Percentiles rank a stretch among this genome's conserved stretches.
phyloP scores from a whole-genome alignment of 2,888 invertebrate species.

The Diadegma fenestrale region DNA sequence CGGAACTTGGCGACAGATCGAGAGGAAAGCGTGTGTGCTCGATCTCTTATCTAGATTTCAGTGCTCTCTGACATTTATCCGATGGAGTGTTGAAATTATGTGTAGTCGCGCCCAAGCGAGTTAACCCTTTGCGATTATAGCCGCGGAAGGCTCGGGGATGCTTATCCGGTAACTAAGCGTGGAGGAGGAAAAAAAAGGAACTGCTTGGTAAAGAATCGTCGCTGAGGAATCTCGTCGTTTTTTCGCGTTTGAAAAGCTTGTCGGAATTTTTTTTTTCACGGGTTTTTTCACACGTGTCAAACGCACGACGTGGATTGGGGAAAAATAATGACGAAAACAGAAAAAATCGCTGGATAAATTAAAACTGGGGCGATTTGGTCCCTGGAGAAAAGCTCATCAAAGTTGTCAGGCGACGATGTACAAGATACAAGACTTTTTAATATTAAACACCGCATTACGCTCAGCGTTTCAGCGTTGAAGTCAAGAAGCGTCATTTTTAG shows the following conservation, averaged over 20 bases:
- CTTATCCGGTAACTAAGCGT: not conserved
- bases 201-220: not conserved
- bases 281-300: not conserved
- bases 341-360: constrained; percentile 31
- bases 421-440: constrained; percentile 21
- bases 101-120: constrained; percentile 2
- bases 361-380: not conserved
- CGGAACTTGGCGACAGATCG: constrained; percentile 48
- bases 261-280: not conserved
- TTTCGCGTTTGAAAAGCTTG: not conserved
- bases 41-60: constrained; percentile 22
- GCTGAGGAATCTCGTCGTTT: not conserved
- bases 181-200: not conserved
- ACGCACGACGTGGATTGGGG: not conserved
- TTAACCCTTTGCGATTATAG: constrained; percentile 1
- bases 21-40: constrained; percentile 39
- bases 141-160: not conserved
- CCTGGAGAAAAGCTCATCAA: not conserved
- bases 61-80: constrained; percentile 19
- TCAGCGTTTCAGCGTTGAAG: constrained; percentile 9
- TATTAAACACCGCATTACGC: constrained; percentile 18
- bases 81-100: constrained; percentile 20
- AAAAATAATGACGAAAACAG: not conserved
- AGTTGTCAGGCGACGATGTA: not conserved
- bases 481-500: not conserved